Evolutionary conservation across 2,888 invertebrate species (phyloP), one percentile per base, ranked within the genome.

Genomic region (Morpho helenor): DNA sequence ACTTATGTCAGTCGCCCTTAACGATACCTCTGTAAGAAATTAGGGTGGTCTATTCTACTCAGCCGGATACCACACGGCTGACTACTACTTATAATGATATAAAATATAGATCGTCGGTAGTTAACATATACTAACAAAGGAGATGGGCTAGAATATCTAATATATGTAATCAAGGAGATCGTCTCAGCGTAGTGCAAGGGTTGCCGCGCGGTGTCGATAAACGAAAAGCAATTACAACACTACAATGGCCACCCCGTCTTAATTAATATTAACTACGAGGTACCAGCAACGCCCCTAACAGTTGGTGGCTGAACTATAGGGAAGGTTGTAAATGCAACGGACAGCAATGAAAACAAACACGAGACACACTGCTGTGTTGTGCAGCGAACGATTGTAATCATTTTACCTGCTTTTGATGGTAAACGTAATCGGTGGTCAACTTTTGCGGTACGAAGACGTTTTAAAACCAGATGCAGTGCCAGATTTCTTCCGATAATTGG

Each of bases 301-400:
- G 75, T 76, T 71, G 77, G 73, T 65, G 73, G 73, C 65, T 73
- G 78, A 77, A 74, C 75, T 78, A 74, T 44, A 80, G 79, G 81
- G 81, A 77, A 82, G 75, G 77, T 69, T 70, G 63, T 65, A 66
- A 67, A 76, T 85, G 84, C 82, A 84, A 77, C 80, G 80, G 80
- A 82, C 85, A 80, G 73, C 78, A 74, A 73, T 75, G 81, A 81
- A 86, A 86, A 85, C 82, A 85, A 84, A 87, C 75, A 77, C 50
- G 67, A n/a, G 68, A 73, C 73, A 75, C 67, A 87, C 75, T 57
- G 77, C 22, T 43, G 22, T 52, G 4, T 3, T 46, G 57, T 46
- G 23, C 16, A n/a, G 45, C 5, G 31, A 49, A 49, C 52, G 23
- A 57, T 42, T 49, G 47, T 9, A 43, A 9, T 7, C 42, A 9